Evolutionary conservation across 1,140 invertebrate genomes (phyloP), one percentile per base, ranked within the genome.

Genomic region (Babylonia areolata): DNA sequence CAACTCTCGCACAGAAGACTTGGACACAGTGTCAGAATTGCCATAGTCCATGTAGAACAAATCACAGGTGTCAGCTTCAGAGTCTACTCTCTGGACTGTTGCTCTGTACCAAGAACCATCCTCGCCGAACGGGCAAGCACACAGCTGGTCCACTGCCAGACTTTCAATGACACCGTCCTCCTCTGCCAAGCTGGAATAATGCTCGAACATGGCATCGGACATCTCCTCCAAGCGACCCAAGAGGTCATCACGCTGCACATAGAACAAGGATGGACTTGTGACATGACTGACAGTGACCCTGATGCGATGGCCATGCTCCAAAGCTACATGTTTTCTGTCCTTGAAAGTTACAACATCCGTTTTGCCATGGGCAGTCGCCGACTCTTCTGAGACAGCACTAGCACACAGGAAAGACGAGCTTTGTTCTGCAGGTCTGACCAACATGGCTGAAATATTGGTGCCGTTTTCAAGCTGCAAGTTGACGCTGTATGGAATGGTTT

Each of bases 101-200:
- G 81, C 89, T 28, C 90, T 73, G 58, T 90, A 90, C 91, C 91
- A 92, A 20, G 81, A 88, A 1, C 95, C 1, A 51, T 88, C 91
- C 37, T 81, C 85, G 33, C 85, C 86, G 81, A 79, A 92, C 40
- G 80, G 71, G 17, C 83, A 87, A 15, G 89, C 89, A 73, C 88
- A 89, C 0, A 89, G 28, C 69, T 89, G 82, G 97, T 94, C 92
- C 89, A 95, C 90, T 84, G 97, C 93, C 0, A 96, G 96, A 94
- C 85, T 42, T n/a, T 97, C 96, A n/a, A 91, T 86, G 75, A 96
- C 96, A 6, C 95, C 95, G n/a, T 97, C 96, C 3, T n/a, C 81
- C 37, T 87, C 87, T 58, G 71, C 46, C 69, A 77, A 73, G 28
- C 58, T 82, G 73, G 78, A 88, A 69, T 90, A 91, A 23, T 90